Evolutionary conservation across 2,113 vertebrate species (phyloP), one percentile per base, ranked within the genome.

Genomic region (Halichoeres trimaculatus): DNA sequence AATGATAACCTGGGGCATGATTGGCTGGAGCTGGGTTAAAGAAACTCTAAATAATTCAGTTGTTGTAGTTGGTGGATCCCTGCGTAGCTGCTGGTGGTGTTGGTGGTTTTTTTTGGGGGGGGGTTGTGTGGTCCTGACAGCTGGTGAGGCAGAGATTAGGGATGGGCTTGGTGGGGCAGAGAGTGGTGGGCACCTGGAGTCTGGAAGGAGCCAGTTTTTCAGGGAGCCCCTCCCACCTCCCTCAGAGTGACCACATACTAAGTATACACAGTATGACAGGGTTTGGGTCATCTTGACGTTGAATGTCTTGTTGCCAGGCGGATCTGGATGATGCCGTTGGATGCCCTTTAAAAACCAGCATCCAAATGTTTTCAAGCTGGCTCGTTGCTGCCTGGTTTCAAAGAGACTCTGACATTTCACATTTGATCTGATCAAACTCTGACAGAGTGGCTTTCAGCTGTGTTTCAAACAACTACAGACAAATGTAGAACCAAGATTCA

Each of bases 121-220:
- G 63, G 78, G 79, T 85, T 81, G 81, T 89, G 84, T 88, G 88
- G 85, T 86, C 80, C 83, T 67, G 88, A 91, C 92, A 93, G 90
- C 90, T 93, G 92, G 84, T 85, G 76, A 83, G 76, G 73, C 84
- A 85, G 76, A 86, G 87, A 91, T 91, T 92, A 90, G 81, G 68
- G 76, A 69, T 67, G 78, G 82, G 70, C 62, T 80, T 55, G 66
- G 38, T 85, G 76, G 72, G 68, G 68, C 56, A 57, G 84, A 62
- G 87, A 43, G 83, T 78, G 74, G 68, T 56, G 84, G 78, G 65
- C 63, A 85, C 76, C 71, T 82, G 68, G 63, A 88, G 80, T 87
- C 68, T 83, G 57, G 62, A 85, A 62, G 60, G 79, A 75, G 81
- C 78, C 85, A 78, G 62, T 65, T 86, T 76, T 34, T 56, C 19